Evolutionary conservation across 2,113 vertebrate genomes (phyloP).

Genomic region (Piprites chloris): DNA sequence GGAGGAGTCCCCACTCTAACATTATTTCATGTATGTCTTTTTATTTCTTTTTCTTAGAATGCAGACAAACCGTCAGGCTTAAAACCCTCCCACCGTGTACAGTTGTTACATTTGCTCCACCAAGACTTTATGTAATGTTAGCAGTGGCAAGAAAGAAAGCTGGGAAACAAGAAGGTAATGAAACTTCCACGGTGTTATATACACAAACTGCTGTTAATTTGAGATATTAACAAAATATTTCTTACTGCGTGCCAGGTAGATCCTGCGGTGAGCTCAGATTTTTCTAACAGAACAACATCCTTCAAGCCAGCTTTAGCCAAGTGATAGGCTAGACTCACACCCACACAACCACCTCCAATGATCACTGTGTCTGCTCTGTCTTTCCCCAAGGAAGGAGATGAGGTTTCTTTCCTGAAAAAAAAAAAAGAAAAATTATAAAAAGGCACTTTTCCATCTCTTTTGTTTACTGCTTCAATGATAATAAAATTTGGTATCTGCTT

Average conservation of each 20-base stretch:
- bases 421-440: background rate
- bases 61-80: background rate
- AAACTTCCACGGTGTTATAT: background rate
- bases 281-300: constrained; percentile 93
- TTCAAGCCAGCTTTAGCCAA: constrained; percentile 92
- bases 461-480: background rate
- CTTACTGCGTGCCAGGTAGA: constrained; percentile 98
- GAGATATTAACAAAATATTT: background rate
- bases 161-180: background rate
- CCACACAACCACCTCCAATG: constrained; percentile 92
- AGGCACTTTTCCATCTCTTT: background rate
- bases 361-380: constrained; percentile 90
- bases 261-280: constrained; percentile 94
- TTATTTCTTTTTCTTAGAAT: background rate
- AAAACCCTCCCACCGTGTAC: background rate
- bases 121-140: background rate
- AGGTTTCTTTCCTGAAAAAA: constrained; percentile 33
- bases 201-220: background rate
- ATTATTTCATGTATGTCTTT: background rate
- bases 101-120: background rate
- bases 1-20: background rate
- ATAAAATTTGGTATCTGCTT: background rate
- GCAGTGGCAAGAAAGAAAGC: background rate
- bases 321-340: constrained; percentile 93
- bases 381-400: constrained; percentile 72